Evolutionary conservation across 2,797 vertebrate species (phyloP).

Genomic region (Enteromius radiatus): DNA sequence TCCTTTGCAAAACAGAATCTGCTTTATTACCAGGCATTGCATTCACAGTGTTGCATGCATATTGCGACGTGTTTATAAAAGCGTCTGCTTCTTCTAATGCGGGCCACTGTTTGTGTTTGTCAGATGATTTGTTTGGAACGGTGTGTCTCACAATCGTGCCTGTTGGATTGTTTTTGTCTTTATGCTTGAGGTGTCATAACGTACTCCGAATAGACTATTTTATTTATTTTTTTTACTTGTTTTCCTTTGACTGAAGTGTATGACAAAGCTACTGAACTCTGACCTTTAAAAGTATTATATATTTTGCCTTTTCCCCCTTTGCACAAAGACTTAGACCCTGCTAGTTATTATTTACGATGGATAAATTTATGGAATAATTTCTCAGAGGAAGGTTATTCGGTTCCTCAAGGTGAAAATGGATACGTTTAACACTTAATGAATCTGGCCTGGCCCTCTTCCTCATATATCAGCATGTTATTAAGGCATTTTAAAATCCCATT

Average conservation of each 20-base stretch:
- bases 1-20: neutral
- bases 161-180: conserved; percentile 6
- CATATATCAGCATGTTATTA: conserved; percentile 89
- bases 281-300: conserved; percentile 72
- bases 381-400: conserved; percentile 80
- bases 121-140: conserved; percentile 32
- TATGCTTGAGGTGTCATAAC: neutral
- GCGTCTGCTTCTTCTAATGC: conserved; percentile 28
- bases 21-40: conserved; percentile 40
- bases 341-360: conserved; percentile 85
- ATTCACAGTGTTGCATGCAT: conserved; percentile 22
- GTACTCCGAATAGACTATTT: neutral
- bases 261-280: conserved; percentile 61
- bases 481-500: conserved; percentile 88
- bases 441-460: conserved; percentile 76
- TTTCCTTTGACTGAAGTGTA: neutral
- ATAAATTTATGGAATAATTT: conserved; percentile 86
- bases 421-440: conserved; percentile 87
- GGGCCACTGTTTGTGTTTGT: conserved; percentile 20
- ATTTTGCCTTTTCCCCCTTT: conserved; percentile 63
- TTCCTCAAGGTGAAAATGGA: conserved; percentile 87
- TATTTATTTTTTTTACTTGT: neutral
- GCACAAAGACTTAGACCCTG: conserved; percentile 70
- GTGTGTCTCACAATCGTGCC: conserved; percentile 24
- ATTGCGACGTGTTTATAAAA: conserved; percentile 20